A percentile compares a stretch with the other conserved stretches of the same genome.
These are phyloP conservation scores for Tetropium fuscum DNA, from an alignment of 2,888 invertebrate genomes.

Conservation along the genomic window DNA sequence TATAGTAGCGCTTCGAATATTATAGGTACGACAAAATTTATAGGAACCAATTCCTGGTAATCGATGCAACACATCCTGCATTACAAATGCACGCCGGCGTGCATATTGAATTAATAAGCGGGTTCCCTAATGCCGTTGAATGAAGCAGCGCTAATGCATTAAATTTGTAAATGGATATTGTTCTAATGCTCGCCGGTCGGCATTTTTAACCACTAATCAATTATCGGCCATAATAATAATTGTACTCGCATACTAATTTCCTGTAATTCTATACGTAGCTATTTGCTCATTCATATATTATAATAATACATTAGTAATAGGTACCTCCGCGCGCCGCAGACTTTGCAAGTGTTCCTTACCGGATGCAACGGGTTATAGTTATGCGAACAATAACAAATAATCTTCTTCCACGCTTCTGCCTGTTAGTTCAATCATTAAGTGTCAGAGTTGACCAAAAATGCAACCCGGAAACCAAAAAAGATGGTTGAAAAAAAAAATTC, in stretches of 20 bases:
- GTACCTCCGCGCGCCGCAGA: too few relatives aligned
- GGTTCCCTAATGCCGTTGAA: too few relatives aligned
- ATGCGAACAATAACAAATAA: too few relatives aligned
- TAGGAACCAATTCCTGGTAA: conserved; percentile 39
- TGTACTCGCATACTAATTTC: neutral
- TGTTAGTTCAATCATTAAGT: too few relatives aligned
- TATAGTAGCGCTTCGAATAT: neutral
- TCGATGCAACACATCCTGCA: conserved; percentile 38
- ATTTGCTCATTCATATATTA: too few relatives aligned
- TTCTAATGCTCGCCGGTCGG: neutral
- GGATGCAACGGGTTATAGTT: too few relatives aligned
- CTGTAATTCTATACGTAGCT: neutral
- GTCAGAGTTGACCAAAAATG: too few relatives aligned
- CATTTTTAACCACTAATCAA: neutral
- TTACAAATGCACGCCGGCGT: conserved; percentile 27
- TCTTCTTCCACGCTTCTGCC: too few relatives aligned
- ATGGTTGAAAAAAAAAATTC: too few relatives aligned
- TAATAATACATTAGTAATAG: too few relatives aligned
- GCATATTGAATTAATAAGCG: conserved; percentile 11
- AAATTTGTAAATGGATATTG: neutral
- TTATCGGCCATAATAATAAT: neutral
- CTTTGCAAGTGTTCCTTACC: too few relatives aligned
- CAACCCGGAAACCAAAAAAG: too few relatives aligned
- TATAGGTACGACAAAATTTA: conserved; percentile 22
- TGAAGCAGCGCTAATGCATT: conserved; percentile 8